phyloP scores from a whole-genome alignment of 2,888 invertebrate species.

The Piscicola geometra region DNA sequence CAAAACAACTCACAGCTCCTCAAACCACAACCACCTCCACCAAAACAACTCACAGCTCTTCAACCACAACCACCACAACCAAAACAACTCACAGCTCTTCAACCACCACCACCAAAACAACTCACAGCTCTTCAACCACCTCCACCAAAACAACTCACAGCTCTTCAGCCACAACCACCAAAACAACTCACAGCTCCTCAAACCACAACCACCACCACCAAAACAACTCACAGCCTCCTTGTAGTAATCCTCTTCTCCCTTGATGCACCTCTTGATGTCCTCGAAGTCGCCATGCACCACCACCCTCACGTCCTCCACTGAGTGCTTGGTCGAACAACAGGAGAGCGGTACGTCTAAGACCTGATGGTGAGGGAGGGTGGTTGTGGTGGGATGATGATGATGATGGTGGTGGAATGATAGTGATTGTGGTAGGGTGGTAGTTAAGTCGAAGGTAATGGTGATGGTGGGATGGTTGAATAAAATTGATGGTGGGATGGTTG shows the following conservation, averaged over 20 bases:
- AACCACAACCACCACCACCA: background rate
- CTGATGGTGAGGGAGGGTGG: background rate
- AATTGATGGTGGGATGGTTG: background rate
- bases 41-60: background rate
- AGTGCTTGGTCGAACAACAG: conserved; percentile 8
- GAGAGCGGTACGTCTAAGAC: conserved; percentile 21
- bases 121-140: background rate
- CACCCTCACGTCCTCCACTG: background rate
- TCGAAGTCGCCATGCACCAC: conserved; percentile 23
- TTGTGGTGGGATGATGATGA: no score
- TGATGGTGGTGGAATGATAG: no score
- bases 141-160: background rate
- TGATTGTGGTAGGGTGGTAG: no score
- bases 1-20: no score
- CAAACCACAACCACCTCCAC: background rate
- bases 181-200: background rate
- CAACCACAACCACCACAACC: background rate
- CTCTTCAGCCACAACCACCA: no score
- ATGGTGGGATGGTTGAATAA: background rate
- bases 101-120: background rate
- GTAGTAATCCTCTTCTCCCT: conserved; percentile 10
- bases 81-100: background rate
- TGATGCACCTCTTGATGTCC: conserved; percentile 1
- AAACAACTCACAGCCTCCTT: conserved; percentile 4
- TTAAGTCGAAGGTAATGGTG: no score